These are phyloP conservation scores for Lucifuga dentata DNA, from an alignment of 2,113 vertebrate genomes.

Conservation along the genomic window DNA sequence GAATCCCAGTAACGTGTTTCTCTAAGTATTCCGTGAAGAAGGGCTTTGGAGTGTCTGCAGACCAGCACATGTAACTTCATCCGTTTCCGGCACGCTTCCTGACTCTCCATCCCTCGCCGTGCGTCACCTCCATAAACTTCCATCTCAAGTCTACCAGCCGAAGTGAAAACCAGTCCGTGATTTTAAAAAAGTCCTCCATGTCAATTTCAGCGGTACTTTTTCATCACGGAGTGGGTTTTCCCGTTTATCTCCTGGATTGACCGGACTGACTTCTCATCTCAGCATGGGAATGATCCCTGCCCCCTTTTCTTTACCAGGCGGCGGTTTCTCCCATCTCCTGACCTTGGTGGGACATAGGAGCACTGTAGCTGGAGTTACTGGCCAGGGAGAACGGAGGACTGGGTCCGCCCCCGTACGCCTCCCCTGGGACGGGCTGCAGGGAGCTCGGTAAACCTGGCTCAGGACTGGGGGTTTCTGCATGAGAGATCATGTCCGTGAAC, in stretches of 20 bases:
- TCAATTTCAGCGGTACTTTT: slow-evolving; percentile 38
- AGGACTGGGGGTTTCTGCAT: slow-evolving; percentile 94
- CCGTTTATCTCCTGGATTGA: slow-evolving; percentile 65
- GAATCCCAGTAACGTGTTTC: slow-evolving; percentile 27
- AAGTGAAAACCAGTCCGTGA: slow-evolving; percentile 45
- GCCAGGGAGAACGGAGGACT: slow-evolving; percentile 96
- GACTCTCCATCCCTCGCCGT: background rate
- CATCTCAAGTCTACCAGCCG: slow-evolving; percentile 26
- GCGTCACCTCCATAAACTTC: background rate
- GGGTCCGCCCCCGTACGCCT: slow-evolving; percentile 93
- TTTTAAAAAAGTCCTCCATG: slow-evolving; percentile 47
- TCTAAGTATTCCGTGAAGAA: slow-evolving; percentile 41
- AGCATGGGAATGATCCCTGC: slow-evolving; percentile 58
- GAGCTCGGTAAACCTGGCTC: slow-evolving; percentile 92
- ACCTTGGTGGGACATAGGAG: slow-evolving; percentile 92
- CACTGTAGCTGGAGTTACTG: slow-evolving; percentile 93
- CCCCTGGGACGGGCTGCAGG: slow-evolving; percentile 91
- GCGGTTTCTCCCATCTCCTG: slow-evolving; percentile 94
- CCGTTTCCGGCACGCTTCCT: slow-evolving; percentile 30
- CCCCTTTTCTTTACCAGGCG: slow-evolving; percentile 87
- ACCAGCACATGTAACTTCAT: slow-evolving; percentile 27
- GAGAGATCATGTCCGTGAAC: slow-evolving; percentile 99
- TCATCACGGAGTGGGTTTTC: slow-evolving; percentile 17
- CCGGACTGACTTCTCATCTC: slow-evolving; percentile 13
- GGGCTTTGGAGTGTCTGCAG: slow-evolving; percentile 49